Base-by-base conservation (phyloP, 2,113 vertebrate species). In the Silurus asotus region DNA sequence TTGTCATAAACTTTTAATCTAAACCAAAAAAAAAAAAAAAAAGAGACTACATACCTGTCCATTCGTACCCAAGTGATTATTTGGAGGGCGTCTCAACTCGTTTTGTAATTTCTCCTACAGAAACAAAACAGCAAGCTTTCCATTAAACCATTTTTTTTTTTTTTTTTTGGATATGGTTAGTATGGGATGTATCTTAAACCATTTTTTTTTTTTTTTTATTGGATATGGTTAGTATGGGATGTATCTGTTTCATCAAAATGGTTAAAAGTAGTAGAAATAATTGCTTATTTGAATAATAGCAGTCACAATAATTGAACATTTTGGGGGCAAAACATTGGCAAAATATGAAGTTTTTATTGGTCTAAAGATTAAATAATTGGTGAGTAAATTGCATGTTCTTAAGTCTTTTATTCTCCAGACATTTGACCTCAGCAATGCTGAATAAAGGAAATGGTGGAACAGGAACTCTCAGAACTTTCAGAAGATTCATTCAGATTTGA, bases 31-130 rank as follows among this genome's bases (percentile, higher is more conserved):
- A 58, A 14, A 13, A 15, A 58, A 9, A 9, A 58, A 9, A 28
- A 37, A 37, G 37, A 28, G 64, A 6, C 11, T 14, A 23, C n/a
- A 67, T 67, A 67, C 65, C 65, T 37, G 28, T 67, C 0, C 5
- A 28, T 0, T 6, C 19, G 1, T 2, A 19, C 20, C 10, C n/a
- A 65, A 13, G 0, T 23, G 0, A 62, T n/a, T 5, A 65, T 5
- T 0, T 65, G 10, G 10, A 6, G 25, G 13, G 1, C 0, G 1
- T 37, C 0, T 5, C 0, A 6, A 28, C 25, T 6, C 5, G 6
- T 37, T 28, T 67, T 5, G 65, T 37, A 2, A 0, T 65, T 4
- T 4, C 5, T 25, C 19, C 65, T 67, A 25, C 11, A 28, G 25
- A 67, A 67, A 28, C 10, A 67, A 67, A 67, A 67, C 20, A 23